Evolutionary conservation across 1,140 invertebrate genomes (phyloP), one percentile per base, ranked within the genome.

Genomic region (Triops longicaudatus): DNA sequence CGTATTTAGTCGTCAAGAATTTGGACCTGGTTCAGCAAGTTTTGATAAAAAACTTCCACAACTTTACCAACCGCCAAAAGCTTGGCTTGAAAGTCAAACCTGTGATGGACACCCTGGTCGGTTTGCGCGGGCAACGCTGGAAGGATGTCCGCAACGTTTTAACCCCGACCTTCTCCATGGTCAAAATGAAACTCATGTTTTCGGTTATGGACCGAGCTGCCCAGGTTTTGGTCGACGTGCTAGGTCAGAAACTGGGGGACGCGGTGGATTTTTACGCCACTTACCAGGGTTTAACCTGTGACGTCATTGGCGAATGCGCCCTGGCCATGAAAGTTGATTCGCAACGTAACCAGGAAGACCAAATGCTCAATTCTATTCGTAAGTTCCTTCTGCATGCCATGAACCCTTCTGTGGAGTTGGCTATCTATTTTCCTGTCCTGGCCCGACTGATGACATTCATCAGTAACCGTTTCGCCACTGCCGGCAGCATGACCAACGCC

Each of bases 91-190:
- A 81, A n/a, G 80, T 81, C 0, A 78, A 81, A 28, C 83, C 84
- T 17, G 78, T 85, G 4, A 79, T 79, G n/a, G 78, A 82, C 73
- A 82, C 84, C 0, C 12, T 85, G 7, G 82, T 82, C 12, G 82
- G 80, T 6, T 73, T 85, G 1, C 79, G 80, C 26, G 84, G 82
- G 76, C 80, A 82, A 14, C 76, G 83, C 22, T 88, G 87, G 87
- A 87, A 87, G 78, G 82, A 86, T 26, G 83, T 87, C 5, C 79
- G 87, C 10, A 81, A 80, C 5, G 81, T 85, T 17, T 81, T 88
- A 28, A 85, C 86, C 44, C 86, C 87, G n/a, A 86, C 85, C 1
- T 88, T 88, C 79, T 86, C 85, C 44, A 81, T 84, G 11, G 77
- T 82, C 22, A 88, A 88, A 81, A 83, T 88, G 80, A 85, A 84